Percentiles rank a stretch among this genome's conserved stretches.
These are phyloP conservation scores for Agonopterix arenella DNA, from an alignment of 2,888 invertebrate genomes.

Conservation along the genomic window DNA sequence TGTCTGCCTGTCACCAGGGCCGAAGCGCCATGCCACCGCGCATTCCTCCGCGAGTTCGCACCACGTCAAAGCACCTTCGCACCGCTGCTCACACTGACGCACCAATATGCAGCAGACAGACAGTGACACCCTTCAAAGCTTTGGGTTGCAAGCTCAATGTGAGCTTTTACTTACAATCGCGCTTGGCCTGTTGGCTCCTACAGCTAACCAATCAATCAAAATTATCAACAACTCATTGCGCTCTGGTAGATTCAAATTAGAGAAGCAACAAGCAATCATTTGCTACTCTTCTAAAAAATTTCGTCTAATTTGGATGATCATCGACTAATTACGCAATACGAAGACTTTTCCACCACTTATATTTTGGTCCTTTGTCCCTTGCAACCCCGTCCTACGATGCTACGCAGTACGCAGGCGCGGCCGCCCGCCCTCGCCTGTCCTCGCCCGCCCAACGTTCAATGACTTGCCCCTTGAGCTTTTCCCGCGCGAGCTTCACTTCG, in stretches of 20 bases:
- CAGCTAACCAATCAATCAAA: too few species aligned
- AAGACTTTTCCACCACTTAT: not conserved
- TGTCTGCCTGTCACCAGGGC: conserved; percentile 36
- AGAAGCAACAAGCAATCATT: too few species aligned
- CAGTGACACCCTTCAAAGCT: conserved; percentile 16
- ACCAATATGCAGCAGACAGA: conserved; percentile 10
- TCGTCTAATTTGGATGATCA: too few species aligned
- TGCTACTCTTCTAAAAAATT: too few species aligned
- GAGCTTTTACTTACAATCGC: conserved; percentile 12
- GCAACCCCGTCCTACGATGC: conserved; percentile 29
- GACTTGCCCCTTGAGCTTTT: conserved; percentile 26
- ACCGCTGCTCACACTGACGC: conserved; percentile 10
- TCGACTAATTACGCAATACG: too few species aligned
- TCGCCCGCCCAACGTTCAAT: conserved; percentile 62
- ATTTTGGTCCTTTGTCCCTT: conserved; percentile 6
- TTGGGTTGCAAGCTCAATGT: conserved; percentile 34
- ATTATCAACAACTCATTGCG: too few species aligned
- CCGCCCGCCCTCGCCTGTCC: conserved; percentile 10
- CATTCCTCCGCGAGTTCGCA: conserved; percentile 30
- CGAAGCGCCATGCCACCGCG: conserved; percentile 30
- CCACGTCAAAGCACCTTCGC: conserved; percentile 9
- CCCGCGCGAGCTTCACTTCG: conserved; percentile 17
- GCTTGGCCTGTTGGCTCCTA: not conserved
- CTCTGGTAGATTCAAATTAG: too few species aligned
- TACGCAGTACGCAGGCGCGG: conserved; percentile 48